phyloP scores from a whole-genome alignment of 2,797 vertebrate genomes.

The Danio tinwini region DNA sequence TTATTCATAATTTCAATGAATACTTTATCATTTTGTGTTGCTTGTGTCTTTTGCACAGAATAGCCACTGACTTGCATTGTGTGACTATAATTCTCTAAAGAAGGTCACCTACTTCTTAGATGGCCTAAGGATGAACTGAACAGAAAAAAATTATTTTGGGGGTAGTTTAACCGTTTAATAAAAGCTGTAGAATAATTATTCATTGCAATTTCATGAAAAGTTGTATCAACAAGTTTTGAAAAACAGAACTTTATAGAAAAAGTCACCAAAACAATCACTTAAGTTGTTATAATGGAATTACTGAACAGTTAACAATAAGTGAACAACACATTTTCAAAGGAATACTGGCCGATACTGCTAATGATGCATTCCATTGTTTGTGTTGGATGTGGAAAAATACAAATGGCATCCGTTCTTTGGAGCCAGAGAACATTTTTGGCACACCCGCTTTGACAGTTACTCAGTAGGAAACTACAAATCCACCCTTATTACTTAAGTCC shows the following conservation, averaged over 20 bases:
- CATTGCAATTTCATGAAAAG: too few relatives aligned
- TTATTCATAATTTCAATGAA: too few relatives aligned
- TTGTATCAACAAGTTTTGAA: background rate
- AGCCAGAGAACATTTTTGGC: background rate
- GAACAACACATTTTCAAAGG: background rate
- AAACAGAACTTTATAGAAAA: background rate
- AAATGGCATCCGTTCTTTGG: background rate
- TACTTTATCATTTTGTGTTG: too few relatives aligned
- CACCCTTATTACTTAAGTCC: background rate
- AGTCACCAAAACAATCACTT: background rate
- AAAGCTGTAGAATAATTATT: too few relatives aligned
- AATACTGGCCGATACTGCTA: background rate
- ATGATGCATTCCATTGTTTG: background rate
- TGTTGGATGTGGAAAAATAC: background rate
- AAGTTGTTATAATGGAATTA: background rate
- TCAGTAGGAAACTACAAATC: background rate
- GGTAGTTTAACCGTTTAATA: too few relatives aligned
- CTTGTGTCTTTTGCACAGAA: too few relatives aligned
- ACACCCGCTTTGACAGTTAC: slow-evolving; percentile 10
- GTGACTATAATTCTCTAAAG: too few relatives aligned
- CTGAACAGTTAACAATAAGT: background rate
- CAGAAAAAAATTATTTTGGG: too few relatives aligned
- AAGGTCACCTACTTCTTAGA: too few relatives aligned
- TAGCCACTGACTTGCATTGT: too few relatives aligned
- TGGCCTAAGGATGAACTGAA: too few relatives aligned